Base-by-base conservation (phyloP, 2,888 invertebrate genomes). In the Ceraclea dissimilis region DNA sequence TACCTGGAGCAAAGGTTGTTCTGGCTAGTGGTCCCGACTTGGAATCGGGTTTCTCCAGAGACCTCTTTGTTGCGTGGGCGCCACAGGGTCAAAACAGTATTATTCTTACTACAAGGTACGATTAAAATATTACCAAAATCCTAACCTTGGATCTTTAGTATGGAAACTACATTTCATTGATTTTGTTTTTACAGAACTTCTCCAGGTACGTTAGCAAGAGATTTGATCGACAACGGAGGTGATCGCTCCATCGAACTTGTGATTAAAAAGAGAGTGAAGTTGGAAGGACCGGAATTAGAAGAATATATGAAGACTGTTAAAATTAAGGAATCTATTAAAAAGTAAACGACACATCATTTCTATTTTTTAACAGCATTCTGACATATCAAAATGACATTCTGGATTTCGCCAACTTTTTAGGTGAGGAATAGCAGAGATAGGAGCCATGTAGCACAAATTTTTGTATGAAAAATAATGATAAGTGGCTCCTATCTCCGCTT, bases 21-120 rank as follows among this genome's bases (percentile, higher is more conserved):
- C 75, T 99, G 56, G 95, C 97, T 0, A 96, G 96, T 66, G 90
- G 88, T 62, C 89, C 94, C 0, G 98, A 98, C 70, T 82, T 99
- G 78, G 97, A 99, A 72, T 85, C 88, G 63, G 99, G 99, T 0
- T 98, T 91, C 71, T 88, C 97, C 0, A 78, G 98, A 54, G 98
- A 99, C 67, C 76, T 99, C 20, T 98, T 99, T 71, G 75, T 95
- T 2, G 86, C 90, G 66, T 99, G 98, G 97, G 92, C 94, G 54
- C 82, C 86, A 0, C 90, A 93, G 74, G 79, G 90, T 1, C 89
- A 90, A 68, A 99, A 99, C 69, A 92, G 93, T 68, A 90, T 99
- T 62, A 93, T 99, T 60, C 76, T 99, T 54, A 98, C 98, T 1
- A 87, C 90, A 67, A 76, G 86, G 88, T 78, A 6, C 10, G 26